Conservation (phyloP, 2,888 invertebrate genomes). For the Lobophora halterata region DNA sequence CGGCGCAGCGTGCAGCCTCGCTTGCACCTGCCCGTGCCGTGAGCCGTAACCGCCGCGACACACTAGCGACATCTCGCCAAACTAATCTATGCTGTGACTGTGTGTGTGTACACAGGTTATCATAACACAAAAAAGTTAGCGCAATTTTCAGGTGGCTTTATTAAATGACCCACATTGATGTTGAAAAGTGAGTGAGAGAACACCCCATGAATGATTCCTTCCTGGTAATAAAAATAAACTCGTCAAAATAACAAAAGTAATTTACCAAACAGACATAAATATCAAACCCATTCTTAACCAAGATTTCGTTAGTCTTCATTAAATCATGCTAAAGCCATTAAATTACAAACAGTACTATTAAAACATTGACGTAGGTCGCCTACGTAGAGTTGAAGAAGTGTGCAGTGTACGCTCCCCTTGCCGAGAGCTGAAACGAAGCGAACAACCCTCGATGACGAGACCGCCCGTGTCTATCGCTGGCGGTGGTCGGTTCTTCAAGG, state of each 20-base stretch:
- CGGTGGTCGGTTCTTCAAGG: conserved; percentile 21
- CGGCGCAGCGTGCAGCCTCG: conserved; percentile 73
- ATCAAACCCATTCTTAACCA: conserved; percentile 17
- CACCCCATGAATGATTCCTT: too few species aligned
- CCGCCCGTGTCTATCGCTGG: conserved; percentile 23
- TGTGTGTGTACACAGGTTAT: conserved; percentile 15
- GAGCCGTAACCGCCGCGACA: conserved; percentile 60
- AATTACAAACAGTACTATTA: conserved; percentile 8
- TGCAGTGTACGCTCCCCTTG: conserved; percentile 14
- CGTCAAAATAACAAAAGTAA: neutral
- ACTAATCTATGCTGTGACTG: conserved; percentile 29
- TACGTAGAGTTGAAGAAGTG: conserved; percentile 11
- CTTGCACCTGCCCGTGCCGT: conserved; percentile 71
- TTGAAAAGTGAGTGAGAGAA: too few species aligned
- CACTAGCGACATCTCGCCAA: conserved; percentile 53
- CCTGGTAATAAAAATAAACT: conserved; percentile 2
- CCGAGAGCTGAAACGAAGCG: conserved; percentile 18
- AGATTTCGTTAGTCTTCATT: conserved; percentile 26
- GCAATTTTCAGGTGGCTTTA: too few species aligned
- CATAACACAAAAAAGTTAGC: conserved; percentile 6
- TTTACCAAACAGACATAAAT: conserved; percentile 6
- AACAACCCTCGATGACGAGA: conserved; percentile 23
- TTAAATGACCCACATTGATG: too few species aligned
- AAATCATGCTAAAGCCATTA: conserved; percentile 22
- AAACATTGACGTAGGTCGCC: conserved; percentile 40